Evolutionary conservation across 2,888 invertebrate species (phyloP).

Genomic region (Leptopilina syphax): DNA sequence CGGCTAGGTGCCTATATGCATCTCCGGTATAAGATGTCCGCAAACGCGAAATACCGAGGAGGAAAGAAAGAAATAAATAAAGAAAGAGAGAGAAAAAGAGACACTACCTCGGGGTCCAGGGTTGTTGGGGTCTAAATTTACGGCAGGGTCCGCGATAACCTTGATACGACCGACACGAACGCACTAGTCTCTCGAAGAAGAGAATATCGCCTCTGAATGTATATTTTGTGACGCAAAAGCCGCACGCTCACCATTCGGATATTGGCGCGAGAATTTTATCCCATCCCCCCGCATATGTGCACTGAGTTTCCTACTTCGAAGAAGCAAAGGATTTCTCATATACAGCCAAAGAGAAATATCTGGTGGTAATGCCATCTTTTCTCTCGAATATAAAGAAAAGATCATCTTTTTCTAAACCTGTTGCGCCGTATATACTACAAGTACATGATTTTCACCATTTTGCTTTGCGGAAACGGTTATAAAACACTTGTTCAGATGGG

Average conservation of each 20-base stretch:
- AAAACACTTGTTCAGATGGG: constrained; percentile 9
- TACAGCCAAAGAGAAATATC: not conserved
- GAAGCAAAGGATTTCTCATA: not conserved
- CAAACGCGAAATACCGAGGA: constrained; percentile 60
- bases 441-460: constrained; percentile 7
- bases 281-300: not conserved
- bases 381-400: not conserved
- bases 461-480: constrained; percentile 6
- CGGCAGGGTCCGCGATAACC: constrained; percentile 64
- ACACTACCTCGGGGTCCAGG: constrained; percentile 39
- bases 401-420: constrained; percentile 8
- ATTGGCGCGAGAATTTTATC: constrained; percentile 27
- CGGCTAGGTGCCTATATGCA: constrained; percentile 44
- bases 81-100: constrained; percentile 34
- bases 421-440: not conserved
- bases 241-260: constrained; percentile 10
- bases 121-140: constrained; percentile 64
- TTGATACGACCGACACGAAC: constrained; percentile 62
- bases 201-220: constrained; percentile 34
- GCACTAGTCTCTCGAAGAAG: constrained; percentile 38
- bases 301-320: constrained; percentile 16
- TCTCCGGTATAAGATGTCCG: constrained; percentile 43
- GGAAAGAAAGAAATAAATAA: not conserved
- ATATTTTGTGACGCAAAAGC: constrained; percentile 23
- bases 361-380: not conserved